These are phyloP conservation scores for Lepisosteus osseus DNA, from an alignment of 2,113 vertebrate genomes.

Conservation along the genomic window DNA sequence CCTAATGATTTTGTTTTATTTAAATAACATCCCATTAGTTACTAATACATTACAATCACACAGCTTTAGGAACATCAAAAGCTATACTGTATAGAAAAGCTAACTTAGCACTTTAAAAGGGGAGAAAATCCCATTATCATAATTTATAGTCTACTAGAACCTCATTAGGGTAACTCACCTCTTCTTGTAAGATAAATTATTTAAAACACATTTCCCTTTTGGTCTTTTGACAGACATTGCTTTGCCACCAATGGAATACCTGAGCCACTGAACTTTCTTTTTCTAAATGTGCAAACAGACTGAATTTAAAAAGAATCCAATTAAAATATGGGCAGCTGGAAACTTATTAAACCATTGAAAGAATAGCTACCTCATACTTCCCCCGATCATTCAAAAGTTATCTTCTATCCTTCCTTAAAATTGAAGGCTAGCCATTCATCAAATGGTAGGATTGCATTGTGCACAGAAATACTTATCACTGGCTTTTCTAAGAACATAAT, in stretches of 20 bases:
- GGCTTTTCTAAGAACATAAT: constrained; percentile 56
- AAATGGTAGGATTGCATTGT: constrained; percentile 62
- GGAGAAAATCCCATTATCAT: constrained; percentile 51
- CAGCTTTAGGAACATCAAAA: constrained; percentile 22
- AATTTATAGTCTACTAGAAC: constrained; percentile 64
- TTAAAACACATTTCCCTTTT: constrained; percentile 47
- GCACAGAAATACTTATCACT: constrained; percentile 56
- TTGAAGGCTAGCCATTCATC: constrained; percentile 70
- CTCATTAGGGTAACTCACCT: constrained; percentile 62
- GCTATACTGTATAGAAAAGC: constrained; percentile 24
- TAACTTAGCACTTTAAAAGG: constrained; percentile 34
- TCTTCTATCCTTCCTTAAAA: constrained; percentile 72
- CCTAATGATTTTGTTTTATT: constrained; percentile 42
- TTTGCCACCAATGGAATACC: constrained; percentile 66
- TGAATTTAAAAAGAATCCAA: constrained; percentile 71
- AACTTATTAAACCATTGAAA: constrained; percentile 69
- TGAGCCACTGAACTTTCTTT: constrained; percentile 31
- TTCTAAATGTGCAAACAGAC: constrained; percentile 55
- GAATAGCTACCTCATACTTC: constrained; percentile 64
- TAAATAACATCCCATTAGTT: constrained; percentile 29
- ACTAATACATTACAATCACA: constrained; percentile 18
- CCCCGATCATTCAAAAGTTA: constrained; percentile 67
- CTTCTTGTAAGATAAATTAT: constrained; percentile 58
- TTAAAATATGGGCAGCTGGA: constrained; percentile 70
- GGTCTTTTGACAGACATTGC: constrained; percentile 57